phyloP scores from a whole-genome alignment of 2,113 vertebrate species.

The Aptenodytes patagonicus region DNA sequence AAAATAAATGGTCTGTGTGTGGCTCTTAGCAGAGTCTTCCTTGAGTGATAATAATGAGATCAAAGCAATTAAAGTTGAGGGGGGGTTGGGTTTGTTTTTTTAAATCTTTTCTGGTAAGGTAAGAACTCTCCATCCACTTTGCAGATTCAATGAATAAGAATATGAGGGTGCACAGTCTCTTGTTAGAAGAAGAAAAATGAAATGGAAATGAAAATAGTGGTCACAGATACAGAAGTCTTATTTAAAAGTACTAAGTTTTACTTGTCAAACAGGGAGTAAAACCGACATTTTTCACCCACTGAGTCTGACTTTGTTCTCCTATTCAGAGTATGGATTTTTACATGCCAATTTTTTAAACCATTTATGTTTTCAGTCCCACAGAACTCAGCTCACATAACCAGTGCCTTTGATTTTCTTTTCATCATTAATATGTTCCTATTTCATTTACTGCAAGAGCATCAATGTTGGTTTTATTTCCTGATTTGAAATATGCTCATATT shows the following conservation, averaged over 20 bases:
- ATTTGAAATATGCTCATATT: background rate
- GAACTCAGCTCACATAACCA: background rate
- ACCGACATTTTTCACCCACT: background rate
- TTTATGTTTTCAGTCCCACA: background rate
- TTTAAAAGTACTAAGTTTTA: background rate
- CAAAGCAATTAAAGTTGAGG: background rate
- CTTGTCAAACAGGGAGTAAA: background rate
- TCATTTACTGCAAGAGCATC: background rate
- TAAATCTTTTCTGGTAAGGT: background rate
- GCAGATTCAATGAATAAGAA: background rate
- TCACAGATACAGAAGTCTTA: background rate
- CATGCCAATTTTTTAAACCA: background rate
- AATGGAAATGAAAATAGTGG: background rate
- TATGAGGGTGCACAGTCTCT: fast-evolving
- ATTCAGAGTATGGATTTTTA: background rate
- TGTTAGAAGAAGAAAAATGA: background rate
- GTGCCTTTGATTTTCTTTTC: background rate
- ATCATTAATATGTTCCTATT: background rate
- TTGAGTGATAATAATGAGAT: background rate
- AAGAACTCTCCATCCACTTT: background rate
- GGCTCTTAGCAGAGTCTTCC: background rate
- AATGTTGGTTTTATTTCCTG: background rate
- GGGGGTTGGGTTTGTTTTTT: background rate
- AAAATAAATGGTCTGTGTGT: background rate
- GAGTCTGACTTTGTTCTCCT: background rate